phyloP scores from a whole-genome alignment of 2,888 invertebrate species.

The Pachycephus smyrnensis region DNA sequence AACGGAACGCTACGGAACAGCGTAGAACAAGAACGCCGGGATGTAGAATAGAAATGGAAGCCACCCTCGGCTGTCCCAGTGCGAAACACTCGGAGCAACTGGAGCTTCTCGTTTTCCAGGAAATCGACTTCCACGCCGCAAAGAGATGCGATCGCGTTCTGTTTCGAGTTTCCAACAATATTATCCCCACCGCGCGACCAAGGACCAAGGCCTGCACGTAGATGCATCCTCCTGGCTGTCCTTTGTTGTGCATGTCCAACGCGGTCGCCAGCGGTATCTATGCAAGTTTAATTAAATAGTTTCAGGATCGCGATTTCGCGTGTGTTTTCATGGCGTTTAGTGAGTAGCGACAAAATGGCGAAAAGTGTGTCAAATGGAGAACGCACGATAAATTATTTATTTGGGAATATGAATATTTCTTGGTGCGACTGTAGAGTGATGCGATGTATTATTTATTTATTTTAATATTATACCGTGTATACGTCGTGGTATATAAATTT shows the following conservation, averaged over 20 bases:
- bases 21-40: neutral
- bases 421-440: too few species aligned
- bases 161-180: slow-evolving; percentile 4
- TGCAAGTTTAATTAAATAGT: slow-evolving; percentile 52
- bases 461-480: too few species aligned
- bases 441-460: neutral
- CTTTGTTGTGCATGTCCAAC: neutral
- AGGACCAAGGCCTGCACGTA: neutral
- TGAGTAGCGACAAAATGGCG: neutral
- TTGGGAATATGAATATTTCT: neutral
- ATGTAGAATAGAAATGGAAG: neutral
- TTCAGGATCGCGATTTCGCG: neutral
- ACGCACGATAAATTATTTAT: neutral
- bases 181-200: neutral
- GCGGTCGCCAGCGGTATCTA: neutral
- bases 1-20: neutral
- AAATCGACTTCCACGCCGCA: slow-evolving; percentile 37
- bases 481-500: neutral
- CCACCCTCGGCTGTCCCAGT: neutral
- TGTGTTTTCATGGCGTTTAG: neutral
- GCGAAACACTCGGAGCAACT: neutral
- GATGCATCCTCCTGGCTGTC: slow-evolving; percentile 1
- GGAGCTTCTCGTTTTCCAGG: slow-evolving; percentile 25
- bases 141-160: slow-evolving; percentile 32
- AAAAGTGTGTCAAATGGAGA: neutral